Percentiles rank a stretch among this genome's conserved stretches.
phyloP scores from a whole-genome alignment of 2,113 vertebrate species.

The Macquaria australasica region DNA sequence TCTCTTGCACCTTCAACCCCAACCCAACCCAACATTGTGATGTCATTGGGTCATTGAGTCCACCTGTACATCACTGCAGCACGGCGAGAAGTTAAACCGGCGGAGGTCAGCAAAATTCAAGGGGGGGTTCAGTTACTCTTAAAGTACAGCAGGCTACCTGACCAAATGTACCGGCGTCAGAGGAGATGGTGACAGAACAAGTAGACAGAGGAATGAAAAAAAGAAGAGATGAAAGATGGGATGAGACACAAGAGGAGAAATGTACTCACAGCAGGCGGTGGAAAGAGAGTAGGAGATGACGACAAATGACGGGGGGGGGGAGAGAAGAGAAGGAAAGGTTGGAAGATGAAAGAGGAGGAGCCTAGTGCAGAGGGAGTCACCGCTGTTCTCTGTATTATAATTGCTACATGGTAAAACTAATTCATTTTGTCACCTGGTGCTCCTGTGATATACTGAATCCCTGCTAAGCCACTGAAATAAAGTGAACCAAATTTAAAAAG shows the following conservation, averaged over 20 bases:
- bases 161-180: not conserved
- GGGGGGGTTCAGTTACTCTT: not conserved
- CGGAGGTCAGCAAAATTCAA: not conserved
- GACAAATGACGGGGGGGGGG: not conserved
- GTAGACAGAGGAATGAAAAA: not conserved
- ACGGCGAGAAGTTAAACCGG: not conserved
- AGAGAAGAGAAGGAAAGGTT: not conserved
- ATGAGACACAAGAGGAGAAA: not conserved
- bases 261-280: not conserved
- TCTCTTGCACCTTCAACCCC: not conserved
- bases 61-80: not conserved
- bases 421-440: constrained; percentile 44
- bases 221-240: not conserved
- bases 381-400: constrained; percentile 31
- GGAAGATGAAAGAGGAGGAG: constrained; percentile 5
- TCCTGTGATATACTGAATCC: constrained; percentile 21
- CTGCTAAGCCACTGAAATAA: constrained; percentile 6
- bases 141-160: no score
- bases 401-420: constrained; percentile 33
- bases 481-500: constrained; percentile 18
- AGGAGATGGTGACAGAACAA: not conserved
- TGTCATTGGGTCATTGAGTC: not conserved
- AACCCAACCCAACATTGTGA: not conserved
- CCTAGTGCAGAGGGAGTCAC: not conserved
- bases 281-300: not conserved